phyloP scores from a whole-genome alignment of 1,140 invertebrate species.

The Musca vetustissima region DNA sequence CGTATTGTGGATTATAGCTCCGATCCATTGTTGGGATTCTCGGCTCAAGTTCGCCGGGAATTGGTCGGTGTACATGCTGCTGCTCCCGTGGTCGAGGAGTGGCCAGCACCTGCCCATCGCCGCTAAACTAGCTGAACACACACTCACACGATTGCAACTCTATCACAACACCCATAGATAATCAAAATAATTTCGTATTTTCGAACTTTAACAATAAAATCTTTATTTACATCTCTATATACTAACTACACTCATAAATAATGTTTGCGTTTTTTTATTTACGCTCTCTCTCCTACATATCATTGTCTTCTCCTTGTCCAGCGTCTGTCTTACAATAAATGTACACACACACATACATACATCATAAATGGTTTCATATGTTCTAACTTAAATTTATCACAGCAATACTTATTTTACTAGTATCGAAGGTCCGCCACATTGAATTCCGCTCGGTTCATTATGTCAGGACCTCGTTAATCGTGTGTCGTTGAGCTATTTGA shows the following conservation, averaged over 20 bases:
- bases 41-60: slow-evolving; percentile 47
- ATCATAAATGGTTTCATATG: too few relatives aligned
- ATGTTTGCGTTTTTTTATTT: slow-evolving; percentile 2
- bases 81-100: slow-evolving; percentile 11
- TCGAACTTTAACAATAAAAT: slow-evolving; percentile 21
- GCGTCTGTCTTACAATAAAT: slow-evolving; percentile 19
- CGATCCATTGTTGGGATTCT: slow-evolving; percentile 55
- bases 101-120: slow-evolving; percentile 22
- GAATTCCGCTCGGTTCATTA: too few relatives aligned
- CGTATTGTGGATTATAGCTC: slow-evolving; percentile 56
- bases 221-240: slow-evolving; percentile 10
- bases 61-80: slow-evolving; percentile 19
- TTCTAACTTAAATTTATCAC: slow-evolving; percentile 3
- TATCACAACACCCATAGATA: slow-evolving; percentile 5
- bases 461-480: too few relatives aligned
- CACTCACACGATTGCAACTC: neutral
- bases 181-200: neutral
- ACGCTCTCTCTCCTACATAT: neutral
- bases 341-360: neutral
- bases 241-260: too few relatives aligned
- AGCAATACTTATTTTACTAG: slow-evolving; percentile 7
- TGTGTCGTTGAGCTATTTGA: too few relatives aligned
- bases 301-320: neutral
- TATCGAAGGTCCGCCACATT: neutral
- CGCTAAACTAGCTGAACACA: slow-evolving; percentile 5